A percentile compares a stretch with the other conserved stretches of the same genome.
phyloP scores from a whole-genome alignment of 2,113 vertebrate species.

The Dermatemys mawii region DNA sequence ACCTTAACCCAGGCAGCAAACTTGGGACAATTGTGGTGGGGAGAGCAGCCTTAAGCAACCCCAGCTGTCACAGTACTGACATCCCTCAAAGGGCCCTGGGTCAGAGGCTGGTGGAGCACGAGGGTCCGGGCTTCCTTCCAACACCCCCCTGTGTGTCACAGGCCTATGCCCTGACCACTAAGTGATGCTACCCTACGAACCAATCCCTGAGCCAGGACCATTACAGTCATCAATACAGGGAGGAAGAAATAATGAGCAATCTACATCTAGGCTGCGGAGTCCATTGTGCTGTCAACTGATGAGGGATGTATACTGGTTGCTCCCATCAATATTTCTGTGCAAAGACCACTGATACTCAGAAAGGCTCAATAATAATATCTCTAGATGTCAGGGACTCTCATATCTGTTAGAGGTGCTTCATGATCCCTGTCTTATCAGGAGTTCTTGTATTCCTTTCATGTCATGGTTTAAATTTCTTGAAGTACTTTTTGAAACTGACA shows the following conservation, averaged over 20 bases:
- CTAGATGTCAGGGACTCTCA: background rate
- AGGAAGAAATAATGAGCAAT: background rate
- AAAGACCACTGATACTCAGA: background rate
- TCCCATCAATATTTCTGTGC: background rate
- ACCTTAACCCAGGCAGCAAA: too few species aligned
- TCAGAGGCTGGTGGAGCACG: too few species aligned
- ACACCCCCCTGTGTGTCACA: too few species aligned
- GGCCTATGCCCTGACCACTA: too few species aligned
- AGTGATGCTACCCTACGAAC: too few species aligned
- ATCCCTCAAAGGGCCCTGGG: too few species aligned
- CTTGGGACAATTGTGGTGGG: too few species aligned
- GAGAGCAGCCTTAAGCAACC: too few species aligned
- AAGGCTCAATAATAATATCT: background rate
- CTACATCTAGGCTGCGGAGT: background rate
- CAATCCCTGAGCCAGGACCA: too few species aligned
- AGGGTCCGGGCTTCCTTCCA: too few species aligned
- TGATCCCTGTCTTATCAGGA: background rate
- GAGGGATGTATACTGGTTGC: background rate
- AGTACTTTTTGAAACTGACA: background rate
- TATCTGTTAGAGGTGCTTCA: background rate
- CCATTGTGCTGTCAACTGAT: background rate
- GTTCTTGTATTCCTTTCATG: background rate
- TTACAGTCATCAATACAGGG: background rate
- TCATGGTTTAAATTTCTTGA: conserved; percentile 13
- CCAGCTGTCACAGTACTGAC: too few species aligned